phyloP scores from a whole-genome alignment of 2,888 invertebrate genomes.

The Hoplodrina blanda region DNA sequence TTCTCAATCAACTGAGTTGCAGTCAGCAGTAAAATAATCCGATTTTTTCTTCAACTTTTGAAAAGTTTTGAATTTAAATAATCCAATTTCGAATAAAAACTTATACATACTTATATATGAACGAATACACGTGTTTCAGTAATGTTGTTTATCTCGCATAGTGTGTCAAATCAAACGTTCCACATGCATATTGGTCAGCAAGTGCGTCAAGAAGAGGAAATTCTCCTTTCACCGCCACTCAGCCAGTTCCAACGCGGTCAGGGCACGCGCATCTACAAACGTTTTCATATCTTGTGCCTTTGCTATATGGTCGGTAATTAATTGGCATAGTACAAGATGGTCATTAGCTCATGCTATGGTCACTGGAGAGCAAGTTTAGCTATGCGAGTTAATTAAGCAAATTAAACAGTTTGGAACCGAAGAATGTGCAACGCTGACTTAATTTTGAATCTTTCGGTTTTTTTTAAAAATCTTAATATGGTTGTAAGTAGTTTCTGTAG shows the following conservation, averaged over 20 bases:
- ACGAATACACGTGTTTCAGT: constrained; percentile 11
- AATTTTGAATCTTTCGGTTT: constrained; percentile 16
- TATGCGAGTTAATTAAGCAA: constrained; percentile 56
- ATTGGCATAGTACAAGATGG: constrained; percentile 12
- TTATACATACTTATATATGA: neutral
- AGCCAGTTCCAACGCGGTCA: constrained; percentile 69
- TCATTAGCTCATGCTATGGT: constrained; percentile 53
- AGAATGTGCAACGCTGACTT: constrained; percentile 46
- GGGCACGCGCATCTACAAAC: constrained; percentile 20
- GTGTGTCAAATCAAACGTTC: constrained; percentile 48
- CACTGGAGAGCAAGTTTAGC: constrained; percentile 49
- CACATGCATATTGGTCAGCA: constrained; percentile 53
- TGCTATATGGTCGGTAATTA: constrained; percentile 22
- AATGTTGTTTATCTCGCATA: constrained; percentile 38
- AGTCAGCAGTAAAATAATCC: too few species aligned
- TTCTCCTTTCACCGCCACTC: constrained; percentile 71
- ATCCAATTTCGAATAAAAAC: neutral
- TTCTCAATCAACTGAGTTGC: too few species aligned
- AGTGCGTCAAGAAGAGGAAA: constrained; percentile 59
- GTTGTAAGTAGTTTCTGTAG: neutral
- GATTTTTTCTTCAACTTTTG: neutral
- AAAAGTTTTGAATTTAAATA: neutral
- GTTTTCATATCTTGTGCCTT: constrained; percentile 10
- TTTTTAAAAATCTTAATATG: constrained; percentile 18
- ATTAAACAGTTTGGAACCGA: constrained; percentile 52